Percentiles rank a stretch among this genome's conserved stretches.
phyloP scores from a whole-genome alignment of 1,140 invertebrate genomes.

The Propsilocerus akamusi region DNA sequence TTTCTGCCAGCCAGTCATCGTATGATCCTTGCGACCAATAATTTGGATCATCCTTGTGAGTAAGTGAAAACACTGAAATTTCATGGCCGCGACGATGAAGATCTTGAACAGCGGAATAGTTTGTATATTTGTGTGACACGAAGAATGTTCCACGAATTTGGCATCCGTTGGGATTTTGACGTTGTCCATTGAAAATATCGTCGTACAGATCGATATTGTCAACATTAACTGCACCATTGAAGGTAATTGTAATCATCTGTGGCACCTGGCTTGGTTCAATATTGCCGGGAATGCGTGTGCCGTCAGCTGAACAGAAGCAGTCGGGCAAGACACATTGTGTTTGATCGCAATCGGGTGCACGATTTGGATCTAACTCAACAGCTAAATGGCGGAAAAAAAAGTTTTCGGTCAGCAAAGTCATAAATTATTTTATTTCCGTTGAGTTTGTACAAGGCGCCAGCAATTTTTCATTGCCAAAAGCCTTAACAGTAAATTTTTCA shows the following conservation, averaged over 20 bases:
- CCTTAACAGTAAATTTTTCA: too few relatives aligned
- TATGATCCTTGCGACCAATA: conserved; percentile 78
- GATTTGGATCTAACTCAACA: conserved; percentile 73
- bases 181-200: conserved; percentile 69
- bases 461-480: too few relatives aligned
- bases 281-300: conserved; percentile 69
- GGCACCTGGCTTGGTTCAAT: conserved; percentile 70
- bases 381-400: conserved; percentile 33
- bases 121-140: conserved; percentile 88
- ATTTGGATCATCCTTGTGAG: conserved; percentile 74
- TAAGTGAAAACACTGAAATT: conserved; percentile 84
- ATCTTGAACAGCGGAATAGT: conserved; percentile 86
- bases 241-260: conserved; percentile 87
- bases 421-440: too few relatives aligned
- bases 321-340: conserved; percentile 76
- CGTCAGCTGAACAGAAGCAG: conserved; percentile 86
- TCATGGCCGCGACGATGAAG: conserved; percentile 84
- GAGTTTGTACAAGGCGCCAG: too few relatives aligned
- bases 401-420: too few relatives aligned
- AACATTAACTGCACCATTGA: conserved; percentile 86
- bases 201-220: conserved; percentile 87
- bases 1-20: conserved; percentile 87
- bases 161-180: conserved; percentile 83
- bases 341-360: conserved; percentile 74
- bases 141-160: conserved; percentile 89